Evolutionary conservation across 2,888 invertebrate species (phyloP).

Genomic region (Drosophila quasianomalipes): DNA sequence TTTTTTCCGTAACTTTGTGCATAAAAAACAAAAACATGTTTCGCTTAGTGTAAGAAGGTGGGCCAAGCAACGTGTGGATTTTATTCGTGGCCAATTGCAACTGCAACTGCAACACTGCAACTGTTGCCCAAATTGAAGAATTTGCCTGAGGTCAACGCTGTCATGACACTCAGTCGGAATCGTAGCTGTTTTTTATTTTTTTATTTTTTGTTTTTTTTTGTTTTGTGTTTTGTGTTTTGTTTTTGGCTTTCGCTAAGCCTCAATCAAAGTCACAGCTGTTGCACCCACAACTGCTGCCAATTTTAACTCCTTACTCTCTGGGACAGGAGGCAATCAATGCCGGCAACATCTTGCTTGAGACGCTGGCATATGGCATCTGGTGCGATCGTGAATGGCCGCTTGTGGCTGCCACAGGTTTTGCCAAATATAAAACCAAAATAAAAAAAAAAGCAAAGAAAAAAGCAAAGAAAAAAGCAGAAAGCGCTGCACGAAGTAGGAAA

Average conservation of each 20-base stretch:
- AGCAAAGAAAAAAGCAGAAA: background rate
- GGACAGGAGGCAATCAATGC: conserved; percentile 51
- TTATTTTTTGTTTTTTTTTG: conserved; percentile 2
- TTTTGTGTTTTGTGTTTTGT: conserved; percentile 1
- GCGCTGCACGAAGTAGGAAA: background rate
- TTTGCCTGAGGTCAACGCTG: conserved; percentile 72
- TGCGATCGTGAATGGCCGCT: conserved; percentile 42
- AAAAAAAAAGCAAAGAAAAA: background rate
- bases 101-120: conserved; percentile 41
- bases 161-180: conserved; percentile 64
- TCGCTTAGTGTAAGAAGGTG: background rate
- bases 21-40: background rate
- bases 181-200: conserved; percentile 21
- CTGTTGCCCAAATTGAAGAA: conserved; percentile 52
- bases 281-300: conserved; percentile 51
- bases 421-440: conserved; percentile 35
- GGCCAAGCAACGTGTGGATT: conserved; percentile 13
- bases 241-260: conserved; percentile 14
- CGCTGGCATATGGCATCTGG: conserved; percentile 43
- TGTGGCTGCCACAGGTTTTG: conserved; percentile 51
- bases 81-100: conserved; percentile 28
- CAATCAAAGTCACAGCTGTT: conserved; percentile 61
- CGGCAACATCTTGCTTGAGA: conserved; percentile 63
- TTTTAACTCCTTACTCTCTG: conserved; percentile 6
- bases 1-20: background rate